Conservation (phyloP, 2,113 vertebrate genomes). For the Mungos mungo region DNA sequence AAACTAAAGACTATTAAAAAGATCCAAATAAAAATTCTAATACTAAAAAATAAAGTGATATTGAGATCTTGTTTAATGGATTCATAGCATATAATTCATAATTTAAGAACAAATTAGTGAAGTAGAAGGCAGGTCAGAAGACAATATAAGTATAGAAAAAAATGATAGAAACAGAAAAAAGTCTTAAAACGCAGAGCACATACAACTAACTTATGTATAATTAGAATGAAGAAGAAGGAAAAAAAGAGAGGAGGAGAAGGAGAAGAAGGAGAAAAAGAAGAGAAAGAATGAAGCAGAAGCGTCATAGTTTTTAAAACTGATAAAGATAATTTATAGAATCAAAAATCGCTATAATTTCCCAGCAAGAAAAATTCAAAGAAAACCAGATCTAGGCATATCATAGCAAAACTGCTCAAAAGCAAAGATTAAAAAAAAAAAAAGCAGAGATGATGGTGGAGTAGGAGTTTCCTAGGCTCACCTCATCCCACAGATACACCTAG, state of each 20-base stretch:
- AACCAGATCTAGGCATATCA: background rate
- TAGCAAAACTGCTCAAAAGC: background rate
- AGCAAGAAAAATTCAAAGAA: background rate
- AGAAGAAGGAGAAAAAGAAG: background rate
- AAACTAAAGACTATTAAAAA: background rate
- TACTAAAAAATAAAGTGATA: background rate
- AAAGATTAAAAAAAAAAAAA: background rate
- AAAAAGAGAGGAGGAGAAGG: background rate
- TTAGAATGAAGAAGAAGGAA: background rate
- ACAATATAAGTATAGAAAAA: background rate
- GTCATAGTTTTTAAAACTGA: background rate
- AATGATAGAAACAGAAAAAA: background rate
- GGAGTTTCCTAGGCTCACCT: no score
- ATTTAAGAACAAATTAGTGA: background rate
- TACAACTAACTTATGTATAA: background rate
- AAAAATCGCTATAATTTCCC: background rate
- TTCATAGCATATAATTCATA: background rate
- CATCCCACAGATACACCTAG: no score
- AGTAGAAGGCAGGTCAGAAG: background rate
- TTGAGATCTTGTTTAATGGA: background rate
- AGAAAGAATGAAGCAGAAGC: background rate
- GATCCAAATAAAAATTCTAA: background rate
- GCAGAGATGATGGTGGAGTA: no score
- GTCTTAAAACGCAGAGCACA: no score
- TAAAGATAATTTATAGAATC: background rate